Base-by-base conservation (phyloP, 2,888 invertebrate species). In the Dromius quadrimaculatus region DNA sequence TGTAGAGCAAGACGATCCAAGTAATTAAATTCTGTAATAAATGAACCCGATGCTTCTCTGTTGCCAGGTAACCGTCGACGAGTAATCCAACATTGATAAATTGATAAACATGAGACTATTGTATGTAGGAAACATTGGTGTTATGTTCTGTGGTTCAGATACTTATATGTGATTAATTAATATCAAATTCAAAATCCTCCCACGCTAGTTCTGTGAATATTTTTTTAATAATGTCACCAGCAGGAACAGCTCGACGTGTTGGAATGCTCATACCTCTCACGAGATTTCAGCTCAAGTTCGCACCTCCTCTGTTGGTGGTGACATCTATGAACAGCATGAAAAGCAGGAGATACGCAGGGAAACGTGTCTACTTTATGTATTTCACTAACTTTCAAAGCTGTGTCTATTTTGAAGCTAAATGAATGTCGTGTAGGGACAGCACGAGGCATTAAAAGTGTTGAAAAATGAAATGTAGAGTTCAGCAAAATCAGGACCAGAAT, bases 21-120 rank as follows among this genome's bases (percentile, higher is more conserved):
- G 62, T 62, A 62, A 62, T 62, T 62, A 62, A 62, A 62, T 62
- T 62, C 62, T 22, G 62, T 62, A n/a, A 62, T 23, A 62, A 62
- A 62, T 43, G 62, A 43, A 62, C 43, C 23, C 43, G 50, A 54
- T 54, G 50, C 28, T 15, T 54, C 50, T 54, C 28, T 28, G 50
- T 59, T 59, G 50, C 50, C 64, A 64, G 47, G 64, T 64, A 64
- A 64, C 64, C 47, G 59, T 11, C 15, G 19, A 13, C 47, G 45
- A 45, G 17, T 43, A 47, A 28, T 64, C 47, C 64, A 64, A 64
- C 64, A 64, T 47, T 64, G 64, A 64, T 64, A 64, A 64, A 64
- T 64, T 45, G 64, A 47, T 64, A 64, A 34, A 47, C 47, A 64
- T 20, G 50, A 54, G 50, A 47, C 32, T 20, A 11, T 15, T 45